Base-by-base conservation (phyloP, 2,797 vertebrate genomes). In the Gadopsis bispinosus region DNA sequence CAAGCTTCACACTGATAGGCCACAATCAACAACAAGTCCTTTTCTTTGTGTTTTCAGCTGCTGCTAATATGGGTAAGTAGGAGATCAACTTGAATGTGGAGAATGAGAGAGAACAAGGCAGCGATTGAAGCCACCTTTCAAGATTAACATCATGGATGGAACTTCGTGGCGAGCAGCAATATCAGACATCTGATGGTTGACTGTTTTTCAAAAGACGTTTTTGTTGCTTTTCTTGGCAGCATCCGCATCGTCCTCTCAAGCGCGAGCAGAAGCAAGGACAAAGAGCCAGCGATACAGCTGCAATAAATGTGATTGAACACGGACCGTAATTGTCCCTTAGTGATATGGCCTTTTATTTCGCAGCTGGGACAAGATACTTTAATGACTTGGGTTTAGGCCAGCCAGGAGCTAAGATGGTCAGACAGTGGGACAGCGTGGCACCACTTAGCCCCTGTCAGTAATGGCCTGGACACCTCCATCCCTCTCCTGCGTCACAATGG, bases 321-420 rank as follows among this genome's bases (percentile, higher is more conserved):
- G 13, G 68, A 85, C 43, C 75, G 71, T 86, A 85, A 92, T 90
- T 71, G 83, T 82, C 82, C 86, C 78, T 88, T 67, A 53, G 89
- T 88, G 87, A 92, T 91, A 80, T 84, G 74, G 80, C 79, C 79
- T 90, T 91, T 91, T 79, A 87, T 92, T 93, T 93, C 72, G 68
- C 86, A 91, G 91, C 89, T 71, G 85, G 88, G 90, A 88, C 81
- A 78, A 86, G 64, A 60, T 76, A 77, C 84, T 91, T 93, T 94
- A 94, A 94, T 91, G 93, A 92, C 87, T 91, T 91, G 89, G 92
- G 90, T 71, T 87, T 85, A 67, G 88, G 91, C 89, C 92, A 93
- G 83, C 75, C 58, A 68, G 91, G 80, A 81, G 33, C 80, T 80
- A 60, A 90, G 83, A 79, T 69, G 80, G 84, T 85, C 87, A 83